Base-by-base conservation (phyloP, 35 echinoderm and acorn worm genomes). In the Ptychodera flava region DNA sequence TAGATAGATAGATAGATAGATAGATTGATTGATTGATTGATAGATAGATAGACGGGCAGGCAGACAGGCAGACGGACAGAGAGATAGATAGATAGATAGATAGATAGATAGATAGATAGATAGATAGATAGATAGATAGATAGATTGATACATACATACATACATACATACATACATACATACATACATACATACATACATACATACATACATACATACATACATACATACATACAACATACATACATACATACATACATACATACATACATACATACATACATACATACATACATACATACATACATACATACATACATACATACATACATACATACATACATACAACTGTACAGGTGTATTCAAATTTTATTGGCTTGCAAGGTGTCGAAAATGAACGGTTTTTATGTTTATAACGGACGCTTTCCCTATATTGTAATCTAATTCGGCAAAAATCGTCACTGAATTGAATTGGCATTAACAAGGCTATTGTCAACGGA, bases 231-330 rank as follows among this genome's bases (percentile, higher is more conserved):
- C 22, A 64, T 64, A 64, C 22, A 64, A 64, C 22, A 64, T 64
- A 64, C 22, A 64, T 64, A 64, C 22, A 64, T 22, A 64, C 22
- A 22, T 64, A 64, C 22, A 64, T 64, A 64, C 22, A 64, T 64
- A 64, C 45, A 64, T 64, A 64, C 45, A 64, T 64, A 22, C 45
- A 64, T 64, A 22, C 45, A 64, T 64, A 64, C 45, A 64, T 64
- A 64, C 45, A 64, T 64, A 64, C 45, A 64, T 64, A 64, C 45
- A 64, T 64, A 64, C 45, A 64, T 64, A 64, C 45, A 64, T 64
- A 64, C 45, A 64, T 64, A 64, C 45, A 64, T 64, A 64, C 45
- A 64, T 64, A 64, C 45, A 64, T 64, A 64, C 45, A 64, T 64
- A 64, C 45, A 64, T 64, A 64, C 45, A 64, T 64, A 64, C 45